Conservation (phyloP, 1,140 invertebrate genomes). For the Gryllus bimaculatus region DNA sequence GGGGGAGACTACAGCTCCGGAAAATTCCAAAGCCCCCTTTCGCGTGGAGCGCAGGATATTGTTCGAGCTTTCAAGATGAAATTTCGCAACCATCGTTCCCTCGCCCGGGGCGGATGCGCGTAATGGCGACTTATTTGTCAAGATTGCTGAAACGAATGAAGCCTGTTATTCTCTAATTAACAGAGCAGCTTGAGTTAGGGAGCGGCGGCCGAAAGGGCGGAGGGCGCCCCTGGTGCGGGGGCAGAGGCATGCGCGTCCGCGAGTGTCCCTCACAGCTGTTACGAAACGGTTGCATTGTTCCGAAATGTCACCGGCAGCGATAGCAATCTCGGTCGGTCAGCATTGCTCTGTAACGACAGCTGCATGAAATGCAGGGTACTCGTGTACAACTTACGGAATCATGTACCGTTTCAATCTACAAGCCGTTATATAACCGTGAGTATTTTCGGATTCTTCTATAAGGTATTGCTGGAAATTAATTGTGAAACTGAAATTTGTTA, state of each 20-base stretch:
- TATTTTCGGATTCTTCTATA: too few species aligned
- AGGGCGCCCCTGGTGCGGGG: too few species aligned
- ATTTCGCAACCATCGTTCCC: background rate
- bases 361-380: too few species aligned
- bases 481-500: too few species aligned
- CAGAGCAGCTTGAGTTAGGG: background rate
- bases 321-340: too few species aligned
- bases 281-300: background rate
- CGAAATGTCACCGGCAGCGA: background rate
- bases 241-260: background rate
- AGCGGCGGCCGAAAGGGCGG: background rate
- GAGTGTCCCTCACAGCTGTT: background rate
- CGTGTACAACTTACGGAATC: too few species aligned
- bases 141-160: slow-evolving; percentile 1
- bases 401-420: too few species aligned
- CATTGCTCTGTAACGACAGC: too few species aligned
- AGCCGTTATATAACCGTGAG: too few species aligned
- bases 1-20: background rate
- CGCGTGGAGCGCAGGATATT: too few species aligned
- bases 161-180: slow-evolving; percentile 5
- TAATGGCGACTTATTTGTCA: slow-evolving; percentile 4
- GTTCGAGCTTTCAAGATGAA: background rate
- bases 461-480: too few species aligned
- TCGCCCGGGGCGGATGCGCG: background rate
- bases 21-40: background rate